Conservation (phyloP, 2,797 vertebrate species). For the Tinamus major region DNA sequence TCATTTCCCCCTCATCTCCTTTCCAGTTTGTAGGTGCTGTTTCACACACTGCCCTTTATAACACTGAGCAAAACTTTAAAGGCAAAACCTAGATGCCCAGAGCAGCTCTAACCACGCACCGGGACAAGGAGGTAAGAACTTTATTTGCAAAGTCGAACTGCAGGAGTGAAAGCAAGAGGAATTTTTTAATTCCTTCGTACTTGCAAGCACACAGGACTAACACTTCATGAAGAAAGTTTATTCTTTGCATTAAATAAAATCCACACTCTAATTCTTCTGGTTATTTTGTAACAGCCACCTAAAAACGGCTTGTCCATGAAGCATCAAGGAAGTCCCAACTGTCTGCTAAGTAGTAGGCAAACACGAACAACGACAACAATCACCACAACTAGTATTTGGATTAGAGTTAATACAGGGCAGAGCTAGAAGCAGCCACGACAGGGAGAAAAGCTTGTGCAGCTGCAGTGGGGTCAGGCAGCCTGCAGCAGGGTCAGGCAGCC, state of each 20-base stretch:
- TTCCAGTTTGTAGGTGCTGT: rapidly evolving
- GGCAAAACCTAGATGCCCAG: rapidly evolving
- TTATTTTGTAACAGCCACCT: not conserved
- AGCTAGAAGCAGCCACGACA: rapidly evolving
- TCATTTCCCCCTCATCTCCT: rapidly evolving
- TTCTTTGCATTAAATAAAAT: not conserved
- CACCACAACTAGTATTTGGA: not conserved
- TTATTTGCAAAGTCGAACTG: rapidly evolving
- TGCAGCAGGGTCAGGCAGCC: not conserved
- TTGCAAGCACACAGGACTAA: not conserved
- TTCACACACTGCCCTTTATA: not conserved
- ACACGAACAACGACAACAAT: not conserved
- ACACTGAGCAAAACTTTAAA: rapidly evolving
- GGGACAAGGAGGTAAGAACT: not conserved
- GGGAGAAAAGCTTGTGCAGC: not conserved
- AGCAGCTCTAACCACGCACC: rapidly evolving
- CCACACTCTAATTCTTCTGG: rapidly evolving
- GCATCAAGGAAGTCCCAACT: not conserved
- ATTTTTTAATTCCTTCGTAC: rapidly evolving
- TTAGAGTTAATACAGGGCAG: not conserved
- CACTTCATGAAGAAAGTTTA: rapidly evolving
- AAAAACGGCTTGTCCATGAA: rapidly evolving
- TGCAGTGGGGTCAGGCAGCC: rapidly evolving
- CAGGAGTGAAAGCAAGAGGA: not conserved
- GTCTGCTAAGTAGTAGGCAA: not conserved